Evolutionary conservation across 2,797 vertebrate genomes (phyloP).

Genomic region (Cynodonichthys magdalenae): DNA sequence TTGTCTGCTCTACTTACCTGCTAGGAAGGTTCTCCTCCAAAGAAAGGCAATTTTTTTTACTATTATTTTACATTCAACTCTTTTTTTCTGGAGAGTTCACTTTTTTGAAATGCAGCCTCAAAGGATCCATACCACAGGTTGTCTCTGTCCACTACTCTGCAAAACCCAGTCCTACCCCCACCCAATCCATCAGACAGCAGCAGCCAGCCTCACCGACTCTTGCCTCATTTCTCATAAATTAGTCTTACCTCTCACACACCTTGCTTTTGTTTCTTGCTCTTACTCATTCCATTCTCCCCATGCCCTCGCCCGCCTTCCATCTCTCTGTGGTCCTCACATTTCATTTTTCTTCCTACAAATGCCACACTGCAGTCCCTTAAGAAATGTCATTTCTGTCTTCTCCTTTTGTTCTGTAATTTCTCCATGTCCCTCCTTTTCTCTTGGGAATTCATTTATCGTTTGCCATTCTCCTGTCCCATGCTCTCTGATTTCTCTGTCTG

Average conservation of each 20-base stretch:
- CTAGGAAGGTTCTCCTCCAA: slow-evolving; percentile 62
- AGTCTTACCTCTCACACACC: slow-evolving; percentile 77
- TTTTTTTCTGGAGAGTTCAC: slow-evolving; percentile 64
- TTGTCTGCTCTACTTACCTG: slow-evolving; percentile 53
- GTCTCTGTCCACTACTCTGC: slow-evolving; percentile 61
- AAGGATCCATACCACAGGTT: slow-evolving; percentile 69
- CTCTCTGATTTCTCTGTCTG: slow-evolving; percentile 75
- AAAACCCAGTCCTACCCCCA: slow-evolving; percentile 36
- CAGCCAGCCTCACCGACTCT: slow-evolving; percentile 67
- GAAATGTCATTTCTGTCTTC: slow-evolving; percentile 80
- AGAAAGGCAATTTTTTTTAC: slow-evolving; percentile 35
- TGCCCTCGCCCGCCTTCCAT: slow-evolving; percentile 73
- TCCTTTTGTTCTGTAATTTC: slow-evolving; percentile 80
- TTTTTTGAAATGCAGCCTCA: slow-evolving; percentile 61
- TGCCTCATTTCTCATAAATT: slow-evolving; percentile 80
- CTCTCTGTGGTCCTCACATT: slow-evolving; percentile 78
- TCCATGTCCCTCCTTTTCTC: slow-evolving; percentile 71
- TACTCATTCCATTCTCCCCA: slow-evolving; percentile 74
- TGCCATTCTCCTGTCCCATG: slow-evolving; percentile 64
- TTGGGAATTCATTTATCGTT: slow-evolving; percentile 74
- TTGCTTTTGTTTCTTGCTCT: slow-evolving; percentile 75
- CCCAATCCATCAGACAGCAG: slow-evolving; percentile 72
- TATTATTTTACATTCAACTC: slow-evolving; percentile 65
- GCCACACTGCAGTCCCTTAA: slow-evolving; percentile 79
- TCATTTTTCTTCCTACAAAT: slow-evolving; percentile 80